Conservation (phyloP, 2,113 vertebrate genomes). For the Dissostichus mawsoni region DNA sequence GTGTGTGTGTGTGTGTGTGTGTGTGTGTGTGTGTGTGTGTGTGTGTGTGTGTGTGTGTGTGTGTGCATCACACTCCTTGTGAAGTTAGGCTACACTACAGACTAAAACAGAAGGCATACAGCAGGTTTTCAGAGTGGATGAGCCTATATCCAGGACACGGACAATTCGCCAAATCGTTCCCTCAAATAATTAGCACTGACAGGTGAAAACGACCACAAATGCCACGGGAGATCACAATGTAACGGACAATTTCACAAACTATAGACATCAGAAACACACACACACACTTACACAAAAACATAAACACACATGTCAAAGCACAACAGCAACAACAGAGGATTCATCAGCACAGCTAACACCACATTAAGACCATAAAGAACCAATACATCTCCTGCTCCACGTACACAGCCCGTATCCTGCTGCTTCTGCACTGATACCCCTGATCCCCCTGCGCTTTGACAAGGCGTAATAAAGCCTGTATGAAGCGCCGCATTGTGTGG, state of each 20-base stretch:
- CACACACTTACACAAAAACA: slow-evolving; percentile 56
- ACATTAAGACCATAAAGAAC: slow-evolving; percentile 77
- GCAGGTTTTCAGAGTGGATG: slow-evolving; percentile 44
- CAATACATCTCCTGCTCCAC: slow-evolving; percentile 69
- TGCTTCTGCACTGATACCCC: slow-evolving; percentile 76
- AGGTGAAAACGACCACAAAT: slow-evolving; percentile 72
- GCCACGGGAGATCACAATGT: slow-evolving; percentile 58
- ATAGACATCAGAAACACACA: background rate
- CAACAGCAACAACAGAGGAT: slow-evolving; percentile 56
- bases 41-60: slow-evolving; percentile 15
- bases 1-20: background rate
- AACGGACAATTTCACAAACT: slow-evolving; percentile 62
- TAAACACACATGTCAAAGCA: slow-evolving; percentile 40
- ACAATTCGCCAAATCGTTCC: slow-evolving; percentile 46
- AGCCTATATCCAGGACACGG: slow-evolving; percentile 58
- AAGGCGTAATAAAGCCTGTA: slow-evolving; percentile 83
- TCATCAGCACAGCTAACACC: slow-evolving; percentile 65
- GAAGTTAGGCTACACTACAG: slow-evolving; percentile 47
- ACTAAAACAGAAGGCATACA: slow-evolving; percentile 34
- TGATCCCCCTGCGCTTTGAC: slow-evolving; percentile 81
- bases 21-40: slow-evolving; percentile 21
- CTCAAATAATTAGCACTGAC: slow-evolving; percentile 74
- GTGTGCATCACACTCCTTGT: slow-evolving; percentile 14
- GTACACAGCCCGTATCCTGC: slow-evolving; percentile 65
- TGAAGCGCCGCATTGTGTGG: slow-evolving; percentile 81